Base-by-base conservation (phyloP, 1,140 invertebrate genomes). In the Drosophila murphyi region DNA sequence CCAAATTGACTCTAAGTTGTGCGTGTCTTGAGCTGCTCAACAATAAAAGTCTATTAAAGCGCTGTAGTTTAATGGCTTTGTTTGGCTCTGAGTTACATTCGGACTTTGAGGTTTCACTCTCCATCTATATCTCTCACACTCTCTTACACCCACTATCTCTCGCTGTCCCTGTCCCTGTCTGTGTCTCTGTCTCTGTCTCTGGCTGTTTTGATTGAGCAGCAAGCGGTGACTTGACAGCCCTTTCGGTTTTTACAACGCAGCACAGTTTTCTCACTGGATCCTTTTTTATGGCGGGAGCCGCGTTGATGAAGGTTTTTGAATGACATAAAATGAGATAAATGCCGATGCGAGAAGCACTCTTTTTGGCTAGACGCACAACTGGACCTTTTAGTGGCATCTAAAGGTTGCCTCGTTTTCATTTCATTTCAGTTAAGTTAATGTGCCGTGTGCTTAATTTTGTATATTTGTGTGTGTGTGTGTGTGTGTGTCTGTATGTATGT, bases 271-370 rank as follows among this genome's bases (percentile, higher is more conserved):
- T 60, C 8, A 31, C 48, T 52, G 20, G 61, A 45, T 75, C 59
- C 37, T 81, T 85, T 70, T 75, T 71, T 70, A 75, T 75, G 47
- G 50, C 56, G 48, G 28, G 12, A 7, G 50, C 48, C 50, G 34
- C 56, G 50, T 75, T 86, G 82, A 85, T 78, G 74, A 68, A 75
- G 82, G 82, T 77, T 81, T 86, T 72, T 70, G 74, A 76, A 64
- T 70, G 74, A 62, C 78, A 81, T 86, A 75, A 86, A 85, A 86
- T 70, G 76, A 71, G 82, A 83, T 83, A 70, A 76, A 76, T 80
- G 56, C 54, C 51, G 47, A 12, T 52, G 48, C 34, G 57, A 34
- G 56, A 34, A 35, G 35, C 50, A 59, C 43, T 48, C 41, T 12
- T 12, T 29, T 29, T 56, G 56, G 52, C 72, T 74, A 56, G 56